phyloP scores from a whole-genome alignment of 2,888 invertebrate genomes.

The Cheilosia soror region DNA sequence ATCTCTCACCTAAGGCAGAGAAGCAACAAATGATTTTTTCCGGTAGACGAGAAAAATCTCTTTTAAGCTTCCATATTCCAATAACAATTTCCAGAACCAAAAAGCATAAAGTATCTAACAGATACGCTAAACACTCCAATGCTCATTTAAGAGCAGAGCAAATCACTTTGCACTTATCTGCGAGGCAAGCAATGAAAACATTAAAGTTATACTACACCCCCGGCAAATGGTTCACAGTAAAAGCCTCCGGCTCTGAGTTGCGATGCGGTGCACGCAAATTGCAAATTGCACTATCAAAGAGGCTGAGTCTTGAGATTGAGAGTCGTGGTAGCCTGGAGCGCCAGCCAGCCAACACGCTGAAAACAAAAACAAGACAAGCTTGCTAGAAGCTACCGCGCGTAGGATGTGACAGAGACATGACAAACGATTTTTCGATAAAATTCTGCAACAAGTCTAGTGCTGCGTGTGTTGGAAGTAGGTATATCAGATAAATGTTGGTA shows the following conservation, averaged over 20 bases:
- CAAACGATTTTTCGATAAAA: conserved; percentile 69
- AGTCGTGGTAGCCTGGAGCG: conserved; percentile 57
- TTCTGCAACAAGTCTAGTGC: conserved; percentile 68
- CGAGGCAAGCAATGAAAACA: conserved; percentile 46
- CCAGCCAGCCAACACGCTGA: conserved; percentile 50
- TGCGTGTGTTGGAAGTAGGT: conserved; percentile 18
- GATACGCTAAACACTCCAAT: conserved; percentile 9
- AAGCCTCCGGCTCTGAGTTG: neutral
- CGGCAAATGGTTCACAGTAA: neutral
- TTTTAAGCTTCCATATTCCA: conserved; percentile 37
- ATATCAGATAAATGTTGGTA: conserved; percentile 49
- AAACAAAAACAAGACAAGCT: conserved; percentile 1
- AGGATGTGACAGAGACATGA: conserved; percentile 71
- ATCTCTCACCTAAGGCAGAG: conserved; percentile 1
- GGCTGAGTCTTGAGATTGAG: neutral
- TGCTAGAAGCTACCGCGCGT: conserved; percentile 55
- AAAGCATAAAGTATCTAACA: conserved; percentile 45
- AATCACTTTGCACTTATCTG: conserved; percentile 57
- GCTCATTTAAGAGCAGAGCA: conserved; percentile 61
- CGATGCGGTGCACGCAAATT: neutral
- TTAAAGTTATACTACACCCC: conserved; percentile 21
- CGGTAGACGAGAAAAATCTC: conserved; percentile 17
- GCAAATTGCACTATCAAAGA: neutral
- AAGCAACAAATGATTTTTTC: conserved; percentile 72
- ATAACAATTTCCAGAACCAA: neutral